A percentile compares a stretch with the other conserved stretches of the same genome.
Conservation (phyloP, 2,888 invertebrate species). For the Neocrepidodera transversa region DNA sequence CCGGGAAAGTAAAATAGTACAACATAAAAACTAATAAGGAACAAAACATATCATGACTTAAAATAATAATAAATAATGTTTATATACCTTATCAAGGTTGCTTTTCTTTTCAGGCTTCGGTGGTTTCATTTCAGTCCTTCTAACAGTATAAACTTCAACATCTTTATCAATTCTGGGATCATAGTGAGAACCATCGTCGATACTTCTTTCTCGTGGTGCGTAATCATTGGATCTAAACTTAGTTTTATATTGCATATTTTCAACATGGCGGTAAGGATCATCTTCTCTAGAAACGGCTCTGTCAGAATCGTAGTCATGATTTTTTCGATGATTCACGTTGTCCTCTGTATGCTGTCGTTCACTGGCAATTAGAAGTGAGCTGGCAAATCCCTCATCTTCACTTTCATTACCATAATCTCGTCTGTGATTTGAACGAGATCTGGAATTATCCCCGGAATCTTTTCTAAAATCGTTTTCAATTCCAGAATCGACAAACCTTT, state of each 20-base stretch:
- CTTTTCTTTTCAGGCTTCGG: conserved; percentile 73
- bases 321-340: conserved; percentile 58
- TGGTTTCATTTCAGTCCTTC: conserved; percentile 62
- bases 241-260: conserved; percentile 51
- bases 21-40: no score
- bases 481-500: conserved; percentile 77
- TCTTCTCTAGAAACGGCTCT: conserved; percentile 46
- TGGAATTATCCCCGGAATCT: conserved; percentile 66
- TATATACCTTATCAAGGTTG: conserved; percentile 77
- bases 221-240: conserved; percentile 64
- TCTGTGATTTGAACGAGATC: conserved; percentile 43
- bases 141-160: conserved; percentile 55
- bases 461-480: conserved; percentile 79
- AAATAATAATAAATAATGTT: no score
- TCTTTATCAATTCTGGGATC: conserved; percentile 71
- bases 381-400: conserved; percentile 75
- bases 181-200: conserved; percentile 73
- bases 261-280: conserved; percentile 52
- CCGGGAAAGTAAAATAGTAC: no score
- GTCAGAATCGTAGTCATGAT: conserved; percentile 51
- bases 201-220: conserved; percentile 66
- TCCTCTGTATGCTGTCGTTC: conserved; percentile 78
- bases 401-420: conserved; percentile 64
- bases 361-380: conserved; percentile 74
- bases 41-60: no score